A percentile compares a stretch with the other conserved stretches of the same genome.
These are phyloP conservation scores for Spisula subtruncata DNA, from an alignment of 2,888 invertebrate species.

Conservation along the genomic window DNA sequence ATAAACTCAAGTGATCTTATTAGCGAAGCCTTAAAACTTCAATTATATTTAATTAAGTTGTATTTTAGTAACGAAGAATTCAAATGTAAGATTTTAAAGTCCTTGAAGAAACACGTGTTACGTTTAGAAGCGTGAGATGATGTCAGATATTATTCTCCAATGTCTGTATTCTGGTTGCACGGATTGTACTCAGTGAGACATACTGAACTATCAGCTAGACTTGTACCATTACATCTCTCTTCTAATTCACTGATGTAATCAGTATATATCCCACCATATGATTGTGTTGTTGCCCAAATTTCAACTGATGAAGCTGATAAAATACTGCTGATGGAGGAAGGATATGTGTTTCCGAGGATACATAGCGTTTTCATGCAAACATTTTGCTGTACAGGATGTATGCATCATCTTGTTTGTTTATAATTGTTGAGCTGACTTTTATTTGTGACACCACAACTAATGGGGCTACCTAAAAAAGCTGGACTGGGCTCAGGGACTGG, in stretches of 20 bases:
- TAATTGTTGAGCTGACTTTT: too few species aligned
- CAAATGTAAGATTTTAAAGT: too few species aligned
- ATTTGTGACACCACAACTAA: too few species aligned
- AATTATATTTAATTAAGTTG: too few species aligned
- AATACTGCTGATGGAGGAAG: neutral
- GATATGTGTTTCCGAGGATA: neutral
- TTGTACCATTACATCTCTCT: constrained; percentile 4
- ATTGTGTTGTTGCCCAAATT: constrained; percentile 44
- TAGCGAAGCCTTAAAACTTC: too few species aligned
- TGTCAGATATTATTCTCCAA: neutral
- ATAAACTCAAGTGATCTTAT: too few species aligned
- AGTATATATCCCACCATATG: neutral
- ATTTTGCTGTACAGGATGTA: neutral
- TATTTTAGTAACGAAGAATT: too few species aligned
- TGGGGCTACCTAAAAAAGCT: too few species aligned
- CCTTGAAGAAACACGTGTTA: too few species aligned
- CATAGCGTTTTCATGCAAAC: neutral
- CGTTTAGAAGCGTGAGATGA: neutral
- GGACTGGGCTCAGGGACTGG: too few species aligned
- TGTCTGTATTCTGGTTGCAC: neutral
- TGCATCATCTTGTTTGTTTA: too few species aligned
- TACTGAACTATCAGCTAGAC: neutral
- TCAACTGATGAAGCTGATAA: constrained; percentile 44
- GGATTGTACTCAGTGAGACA: neutral
- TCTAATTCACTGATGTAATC: constrained; percentile 25